A percentile compares a stretch with the other conserved stretches of the same genome.
Evolutionary conservation across 2,888 invertebrate genomes (phyloP).

Genomic region (Meganola albula): DNA sequence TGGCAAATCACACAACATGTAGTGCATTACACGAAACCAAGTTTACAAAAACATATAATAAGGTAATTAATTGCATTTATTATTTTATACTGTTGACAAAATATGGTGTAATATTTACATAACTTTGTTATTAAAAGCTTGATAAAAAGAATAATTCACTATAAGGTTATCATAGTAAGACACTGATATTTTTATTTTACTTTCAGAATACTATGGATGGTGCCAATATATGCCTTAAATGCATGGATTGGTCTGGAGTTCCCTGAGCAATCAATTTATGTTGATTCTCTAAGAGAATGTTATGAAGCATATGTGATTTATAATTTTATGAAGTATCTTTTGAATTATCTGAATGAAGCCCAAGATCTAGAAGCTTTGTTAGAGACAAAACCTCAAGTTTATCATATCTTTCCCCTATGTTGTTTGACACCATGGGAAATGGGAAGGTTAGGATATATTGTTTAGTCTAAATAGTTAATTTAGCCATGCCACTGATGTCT

Average conservation of each 20-base stretch:
- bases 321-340: constrained; percentile 96
- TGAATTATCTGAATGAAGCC: constrained; percentile 92
- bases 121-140: no score
- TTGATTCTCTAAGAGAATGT: constrained; percentile 95
- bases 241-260: constrained; percentile 94
- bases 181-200: constrained; percentile 4
- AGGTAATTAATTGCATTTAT: constrained; percentile 71
- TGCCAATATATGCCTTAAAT: constrained; percentile 96
- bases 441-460: no score
- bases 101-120: not conserved
- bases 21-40: constrained; percentile 94
- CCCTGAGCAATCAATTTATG: constrained; percentile 92
- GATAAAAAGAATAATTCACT: no score
- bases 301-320: constrained; percentile 99
- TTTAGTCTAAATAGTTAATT: no score
- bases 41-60: constrained; percentile 94
- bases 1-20: constrained; percentile 97
- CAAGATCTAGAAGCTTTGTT: constrained; percentile 90
- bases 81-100: not conserved
- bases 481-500: no score
- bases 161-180: no score
- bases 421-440: constrained; percentile 95
- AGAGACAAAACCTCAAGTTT: constrained; percentile 89
- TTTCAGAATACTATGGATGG: constrained; percentile 95
- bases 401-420: constrained; percentile 94